Percentiles rank a stretch among this genome's conserved stretches.
Evolutionary conservation across 2,113 vertebrate genomes (phyloP).

Genomic region (Noturus placidus): DNA sequence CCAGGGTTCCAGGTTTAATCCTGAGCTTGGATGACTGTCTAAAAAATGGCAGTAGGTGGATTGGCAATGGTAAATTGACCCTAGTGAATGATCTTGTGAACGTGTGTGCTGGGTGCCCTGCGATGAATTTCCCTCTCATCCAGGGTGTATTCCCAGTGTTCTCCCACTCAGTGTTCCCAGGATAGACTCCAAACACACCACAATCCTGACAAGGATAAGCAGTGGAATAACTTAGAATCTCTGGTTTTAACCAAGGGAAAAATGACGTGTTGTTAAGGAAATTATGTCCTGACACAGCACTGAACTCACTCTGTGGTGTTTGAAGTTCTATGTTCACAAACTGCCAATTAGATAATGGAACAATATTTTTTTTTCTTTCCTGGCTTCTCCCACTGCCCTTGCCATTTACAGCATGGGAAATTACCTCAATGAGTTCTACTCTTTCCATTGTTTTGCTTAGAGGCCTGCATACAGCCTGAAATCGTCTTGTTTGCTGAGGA

Average conservation of each 20-base stretch:
- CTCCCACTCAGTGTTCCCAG: background rate
- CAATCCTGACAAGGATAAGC: background rate
- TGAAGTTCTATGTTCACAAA: background rate
- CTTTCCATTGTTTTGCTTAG: slow-evolving; percentile 43
- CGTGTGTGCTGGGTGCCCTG: background rate
- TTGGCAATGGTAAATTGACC: background rate
- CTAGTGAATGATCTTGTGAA: background rate
- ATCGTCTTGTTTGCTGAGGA: slow-evolving; percentile 37
- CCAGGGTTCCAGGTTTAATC: background rate
- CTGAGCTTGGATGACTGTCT: background rate
- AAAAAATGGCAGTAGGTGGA: background rate
- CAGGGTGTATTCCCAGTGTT: background rate
- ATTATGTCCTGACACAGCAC: background rate
- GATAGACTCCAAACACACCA: background rate
- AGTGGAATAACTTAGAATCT: background rate
- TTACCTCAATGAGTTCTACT: slow-evolving; percentile 36
- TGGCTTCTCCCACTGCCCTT: slow-evolving; percentile 10
- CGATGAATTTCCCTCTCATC: background rate
- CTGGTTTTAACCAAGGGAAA: slow-evolving; percentile 56
- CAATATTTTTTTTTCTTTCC: background rate
- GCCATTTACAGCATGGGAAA: slow-evolving; percentile 21
- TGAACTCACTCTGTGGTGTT: slow-evolving; percentile 11
- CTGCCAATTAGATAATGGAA: slow-evolving; percentile 43
- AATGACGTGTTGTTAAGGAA: background rate
- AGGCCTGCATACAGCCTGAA: slow-evolving; percentile 21